A percentile compares a stretch with the other conserved stretches of the same genome.
Conservation (phyloP, 2,888 invertebrate species). For the Leptinotarsa peninsularis region DNA sequence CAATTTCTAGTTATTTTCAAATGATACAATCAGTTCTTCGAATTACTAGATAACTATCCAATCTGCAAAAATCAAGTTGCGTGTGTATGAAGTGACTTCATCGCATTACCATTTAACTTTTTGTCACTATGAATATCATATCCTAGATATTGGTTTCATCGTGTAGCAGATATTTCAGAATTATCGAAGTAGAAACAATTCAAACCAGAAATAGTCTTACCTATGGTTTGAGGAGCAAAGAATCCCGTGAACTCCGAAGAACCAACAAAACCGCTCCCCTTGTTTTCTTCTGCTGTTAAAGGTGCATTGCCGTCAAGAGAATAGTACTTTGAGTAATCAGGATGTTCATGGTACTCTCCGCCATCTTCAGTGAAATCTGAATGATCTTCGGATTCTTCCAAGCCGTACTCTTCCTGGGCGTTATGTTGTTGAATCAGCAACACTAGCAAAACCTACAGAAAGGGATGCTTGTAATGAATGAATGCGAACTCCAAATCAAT, state of each 20-base stretch:
- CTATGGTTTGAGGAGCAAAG: conserved; percentile 58
- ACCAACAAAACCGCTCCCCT: conserved; percentile 60
- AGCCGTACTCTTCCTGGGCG: conserved; percentile 56
- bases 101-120: too few species aligned
- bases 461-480: background rate
- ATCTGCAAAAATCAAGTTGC: too few species aligned
- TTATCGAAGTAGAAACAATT: background rate
- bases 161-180: too few species aligned
- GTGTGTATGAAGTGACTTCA: too few species aligned
- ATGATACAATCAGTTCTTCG: too few species aligned
- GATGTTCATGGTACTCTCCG: conserved; percentile 48
- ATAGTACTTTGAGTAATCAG: conserved; percentile 64
- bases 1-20: too few species aligned
- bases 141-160: too few species aligned
- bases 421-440: conserved; percentile 25
- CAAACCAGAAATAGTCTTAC: conserved; percentile 32
- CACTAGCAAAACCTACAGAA: conserved; percentile 34
- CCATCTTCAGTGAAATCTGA: conserved; percentile 48
- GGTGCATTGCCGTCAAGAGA: conserved; percentile 53
- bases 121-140: too few species aligned
- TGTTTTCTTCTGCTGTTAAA: conserved; percentile 30
- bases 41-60: too few species aligned
- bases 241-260: conserved; percentile 71
- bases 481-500: background rate
- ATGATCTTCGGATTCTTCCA: conserved; percentile 38